Conservation (phyloP, 1,140 invertebrate species). For the Papilio aristodemus region DNA sequence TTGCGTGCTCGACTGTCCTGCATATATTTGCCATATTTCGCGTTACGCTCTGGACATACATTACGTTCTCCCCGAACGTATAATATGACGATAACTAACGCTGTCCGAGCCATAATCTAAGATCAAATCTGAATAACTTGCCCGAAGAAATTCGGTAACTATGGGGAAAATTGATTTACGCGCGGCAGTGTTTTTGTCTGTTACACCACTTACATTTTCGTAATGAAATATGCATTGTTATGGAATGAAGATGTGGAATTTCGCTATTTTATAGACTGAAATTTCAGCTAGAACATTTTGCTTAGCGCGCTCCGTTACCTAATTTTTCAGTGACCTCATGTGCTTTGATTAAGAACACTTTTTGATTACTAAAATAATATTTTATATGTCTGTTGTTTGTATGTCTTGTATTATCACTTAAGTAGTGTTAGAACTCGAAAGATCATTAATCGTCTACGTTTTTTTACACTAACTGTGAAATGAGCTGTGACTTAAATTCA, state of each 20-base stretch:
- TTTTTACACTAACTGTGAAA: no score
- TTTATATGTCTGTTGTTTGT: no score
- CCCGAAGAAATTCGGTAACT: conserved; percentile 40
- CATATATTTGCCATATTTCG: conserved; percentile 43
- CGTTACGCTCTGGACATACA: conserved; percentile 44
- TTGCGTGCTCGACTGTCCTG: conserved; percentile 36
- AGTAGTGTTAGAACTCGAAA: no score
- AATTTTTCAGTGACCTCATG: not conserved
- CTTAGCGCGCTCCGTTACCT: not conserved
- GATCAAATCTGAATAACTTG: conserved; percentile 43
- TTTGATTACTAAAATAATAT: no score
- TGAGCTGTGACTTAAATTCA: no score
- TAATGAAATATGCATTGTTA: conserved; percentile 34
- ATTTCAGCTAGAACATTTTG: not conserved
- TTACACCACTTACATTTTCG: conserved; percentile 9
- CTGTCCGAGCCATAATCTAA: conserved; percentile 46
- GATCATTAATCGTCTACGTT: no score
- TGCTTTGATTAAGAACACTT: not conserved
- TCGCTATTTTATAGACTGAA: not conserved
- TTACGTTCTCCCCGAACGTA: conserved; percentile 48
- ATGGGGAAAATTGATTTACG: conserved; percentile 36
- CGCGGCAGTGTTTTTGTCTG: conserved; percentile 35
- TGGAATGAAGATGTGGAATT: not conserved
- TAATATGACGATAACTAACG: conserved; percentile 58
- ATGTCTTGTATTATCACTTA: no score